Conservation (phyloP, 2,888 invertebrate species). For the Polietes domitor region DNA sequence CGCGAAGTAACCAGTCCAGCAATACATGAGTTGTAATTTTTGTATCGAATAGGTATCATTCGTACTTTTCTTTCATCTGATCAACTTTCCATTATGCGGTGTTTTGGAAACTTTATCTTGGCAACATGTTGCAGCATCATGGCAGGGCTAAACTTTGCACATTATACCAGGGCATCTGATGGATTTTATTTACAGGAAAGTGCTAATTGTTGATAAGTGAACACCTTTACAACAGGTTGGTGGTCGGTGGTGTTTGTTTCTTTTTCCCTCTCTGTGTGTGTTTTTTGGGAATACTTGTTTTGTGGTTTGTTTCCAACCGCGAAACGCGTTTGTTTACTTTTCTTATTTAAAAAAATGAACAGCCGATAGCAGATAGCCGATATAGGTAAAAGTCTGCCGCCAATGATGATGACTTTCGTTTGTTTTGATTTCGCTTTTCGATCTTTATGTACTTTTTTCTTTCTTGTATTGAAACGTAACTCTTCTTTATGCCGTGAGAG, state of each 20-base stretch:
- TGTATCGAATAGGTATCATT: no score
- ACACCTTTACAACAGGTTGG: conserved; percentile 16
- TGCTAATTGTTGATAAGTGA: conserved; percentile 9
- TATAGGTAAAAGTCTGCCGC: conserved; percentile 25
- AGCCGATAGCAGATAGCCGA: neutral
- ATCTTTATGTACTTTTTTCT: neutral
- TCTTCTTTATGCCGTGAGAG: neutral
- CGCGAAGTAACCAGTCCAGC: no score
- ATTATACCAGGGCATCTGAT: neutral
- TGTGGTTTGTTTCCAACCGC: neutral
- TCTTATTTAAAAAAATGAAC: neutral
- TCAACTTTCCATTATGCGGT: neutral
- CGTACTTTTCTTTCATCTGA: no score
- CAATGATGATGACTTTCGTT: conserved; percentile 9
- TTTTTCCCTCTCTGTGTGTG: neutral
- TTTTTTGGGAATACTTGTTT: neutral
- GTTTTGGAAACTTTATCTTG: neutral
- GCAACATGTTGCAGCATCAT: neutral
- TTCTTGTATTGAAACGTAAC: conserved; percentile 4
- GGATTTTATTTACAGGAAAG: neutral
- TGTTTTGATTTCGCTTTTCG: conserved; percentile 21
- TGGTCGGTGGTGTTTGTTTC: neutral
- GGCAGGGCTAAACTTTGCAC: neutral
- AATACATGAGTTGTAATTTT: no score
- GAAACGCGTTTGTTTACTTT: conserved; percentile 24